Base-by-base conservation (phyloP, 1,140 invertebrate genomes). In the Monomorium pharaonis region DNA sequence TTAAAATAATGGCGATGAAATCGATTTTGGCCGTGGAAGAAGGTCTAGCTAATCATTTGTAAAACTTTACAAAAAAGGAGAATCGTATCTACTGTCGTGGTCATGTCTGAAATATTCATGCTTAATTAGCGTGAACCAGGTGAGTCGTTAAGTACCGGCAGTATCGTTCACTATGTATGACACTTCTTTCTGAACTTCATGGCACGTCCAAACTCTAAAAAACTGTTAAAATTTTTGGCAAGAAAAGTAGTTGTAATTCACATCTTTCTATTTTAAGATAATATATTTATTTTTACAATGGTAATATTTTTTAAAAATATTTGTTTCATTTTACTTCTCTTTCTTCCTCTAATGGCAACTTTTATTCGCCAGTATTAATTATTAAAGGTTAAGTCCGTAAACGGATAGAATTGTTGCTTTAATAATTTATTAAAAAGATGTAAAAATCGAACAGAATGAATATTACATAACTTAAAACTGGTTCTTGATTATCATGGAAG, bases 101-200 rank as follows among this genome's bases (percentile, higher is more conserved):
- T 33, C 42, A 3, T 37, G 42, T 30, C 47, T 85, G 49, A 87
- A 87, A 87, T 85, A 85, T 87, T 85, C 65, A 85, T 78, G 74
- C 37, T 78, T 84, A 78, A 87, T 84, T 75, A 83, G 18, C 51
- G 30, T 12, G 30, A 67, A 18, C n/a, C 18, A n/a, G 54, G 18
- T 24, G 56, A 62, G 18, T 24, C 12, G 54, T 81, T 86, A 86
- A 81, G 67, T 83, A 37, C 21, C 65, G 10, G 27, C 16, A 16
- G 14, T 67, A 47, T 51, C n/a, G 37, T 78, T 67, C 33, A 21
- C n/a, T 78, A 65, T 65, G 14, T 44, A 24, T 9, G 18, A 54
- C n/a, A 37, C n/a, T 78, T 78, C 30, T 27, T 60, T 75, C 44
- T 67, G 54, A 78, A 67, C 30, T 51, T 62, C 56, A 21, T 30